These are phyloP conservation scores for Tragopan temminckii DNA, from an alignment of 2,797 vertebrate genomes.

Conservation along the genomic window DNA sequence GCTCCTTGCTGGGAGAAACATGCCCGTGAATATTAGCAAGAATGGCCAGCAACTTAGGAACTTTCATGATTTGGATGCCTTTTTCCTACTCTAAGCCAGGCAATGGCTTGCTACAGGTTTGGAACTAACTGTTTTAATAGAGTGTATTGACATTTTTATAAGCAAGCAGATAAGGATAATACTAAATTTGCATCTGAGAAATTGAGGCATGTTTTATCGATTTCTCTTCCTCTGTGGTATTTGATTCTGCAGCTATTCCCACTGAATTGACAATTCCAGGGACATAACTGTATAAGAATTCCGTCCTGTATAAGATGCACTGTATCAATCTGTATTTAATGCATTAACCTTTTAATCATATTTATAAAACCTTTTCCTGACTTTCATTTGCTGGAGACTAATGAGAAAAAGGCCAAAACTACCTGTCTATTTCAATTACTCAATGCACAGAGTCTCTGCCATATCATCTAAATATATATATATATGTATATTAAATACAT, in stretches of 20 bases:
- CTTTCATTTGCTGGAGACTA: not conserved
- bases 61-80: not conserved
- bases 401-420: not conserved
- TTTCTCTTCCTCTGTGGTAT: not conserved
- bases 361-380: not conserved
- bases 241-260: not conserved
- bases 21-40: not conserved
- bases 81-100: not conserved
- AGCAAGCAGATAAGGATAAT: not conserved
- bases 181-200: not conserved
- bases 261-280: not conserved
- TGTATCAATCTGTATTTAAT: not conserved
- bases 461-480: not conserved
- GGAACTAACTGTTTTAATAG: not conserved
- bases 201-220: rapidly evolving
- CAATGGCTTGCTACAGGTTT: not conserved
- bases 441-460: not conserved
- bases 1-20: not conserved
- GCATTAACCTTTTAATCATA: not conserved
- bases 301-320: not conserved
- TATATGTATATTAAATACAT: not conserved
- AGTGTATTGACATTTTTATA: not conserved
- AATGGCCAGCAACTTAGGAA: not conserved
- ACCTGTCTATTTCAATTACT: not conserved
- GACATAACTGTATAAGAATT: not conserved